Conservation (phyloP, 2,888 invertebrate species). For the Acrobasis consociella region DNA sequence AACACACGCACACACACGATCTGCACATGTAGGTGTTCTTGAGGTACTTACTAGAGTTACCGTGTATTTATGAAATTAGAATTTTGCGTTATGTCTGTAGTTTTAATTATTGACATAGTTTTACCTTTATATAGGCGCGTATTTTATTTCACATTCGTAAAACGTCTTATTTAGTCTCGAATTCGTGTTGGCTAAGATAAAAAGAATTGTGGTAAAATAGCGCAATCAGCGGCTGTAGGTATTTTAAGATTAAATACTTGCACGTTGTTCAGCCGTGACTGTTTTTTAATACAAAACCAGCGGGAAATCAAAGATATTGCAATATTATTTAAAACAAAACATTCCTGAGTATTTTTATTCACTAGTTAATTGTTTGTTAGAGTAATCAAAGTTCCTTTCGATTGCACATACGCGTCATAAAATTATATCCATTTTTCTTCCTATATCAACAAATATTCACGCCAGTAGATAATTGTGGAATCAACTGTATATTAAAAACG, state of each 20-base stretch:
- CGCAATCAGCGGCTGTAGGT: too few relatives aligned
- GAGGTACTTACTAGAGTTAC: not conserved
- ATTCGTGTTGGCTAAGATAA: too few relatives aligned
- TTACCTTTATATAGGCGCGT: too few relatives aligned
- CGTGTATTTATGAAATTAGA: not conserved
- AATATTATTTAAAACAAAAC: not conserved
- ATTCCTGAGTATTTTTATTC: not conserved
- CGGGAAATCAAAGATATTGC: not conserved
- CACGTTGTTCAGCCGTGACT: not conserved
- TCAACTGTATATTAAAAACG: slow-evolving; percentile 28
- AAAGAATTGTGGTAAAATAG: too few relatives aligned
- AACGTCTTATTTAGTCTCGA: too few relatives aligned
- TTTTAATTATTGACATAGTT: too few relatives aligned
- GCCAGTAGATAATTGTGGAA: slow-evolving; percentile 25
- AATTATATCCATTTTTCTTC: slow-evolving; percentile 1
- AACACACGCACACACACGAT: slow-evolving; percentile 41
- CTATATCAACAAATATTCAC: slow-evolving; percentile 6
- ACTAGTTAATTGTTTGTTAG: not conserved
- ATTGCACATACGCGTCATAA: not conserved
- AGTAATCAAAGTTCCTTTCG: not conserved
- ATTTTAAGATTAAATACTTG: too few relatives aligned
- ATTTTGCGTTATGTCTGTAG: not conserved
- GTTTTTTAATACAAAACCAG: too few relatives aligned
- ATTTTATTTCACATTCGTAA: too few relatives aligned
- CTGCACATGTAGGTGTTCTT: slow-evolving; percentile 12